These are phyloP conservation scores for Andrena chrysosceles DNA, from an alignment of 2,888 invertebrate genomes.

Conservation along the genomic window DNA sequence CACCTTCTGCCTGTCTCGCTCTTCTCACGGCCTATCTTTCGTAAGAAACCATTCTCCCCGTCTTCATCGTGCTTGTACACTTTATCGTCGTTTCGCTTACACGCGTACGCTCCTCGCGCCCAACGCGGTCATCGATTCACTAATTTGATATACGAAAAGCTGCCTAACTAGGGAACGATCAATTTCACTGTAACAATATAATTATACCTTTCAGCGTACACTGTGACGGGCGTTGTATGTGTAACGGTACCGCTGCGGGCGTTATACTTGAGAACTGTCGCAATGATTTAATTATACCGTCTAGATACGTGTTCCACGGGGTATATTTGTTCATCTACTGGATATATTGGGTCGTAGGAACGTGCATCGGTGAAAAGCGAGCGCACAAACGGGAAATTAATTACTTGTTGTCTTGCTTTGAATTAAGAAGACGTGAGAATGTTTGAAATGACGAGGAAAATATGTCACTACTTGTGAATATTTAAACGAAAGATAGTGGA, in stretches of 20 bases:
- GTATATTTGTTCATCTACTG: background rate
- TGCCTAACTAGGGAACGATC: constrained; percentile 54
- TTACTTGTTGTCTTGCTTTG: too few relatives aligned
- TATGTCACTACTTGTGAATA: too few relatives aligned
- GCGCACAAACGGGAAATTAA: background rate
- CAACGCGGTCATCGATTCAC: constrained; percentile 59
- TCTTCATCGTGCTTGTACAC: constrained; percentile 56
- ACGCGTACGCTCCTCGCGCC: constrained; percentile 54
- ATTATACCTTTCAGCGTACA: constrained; percentile 37
- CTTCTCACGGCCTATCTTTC: constrained; percentile 40
- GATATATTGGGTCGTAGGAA: constrained; percentile 1
- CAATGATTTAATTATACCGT: constrained; percentile 34
- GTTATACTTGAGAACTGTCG: constrained; percentile 2
- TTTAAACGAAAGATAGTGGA: too few relatives aligned
- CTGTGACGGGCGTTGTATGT: constrained; percentile 6
- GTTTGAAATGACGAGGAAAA: too few relatives aligned
- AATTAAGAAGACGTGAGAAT: too few relatives aligned
- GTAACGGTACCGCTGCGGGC: background rate
- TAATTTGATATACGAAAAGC: constrained; percentile 72
- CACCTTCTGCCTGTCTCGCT: constrained; percentile 19
- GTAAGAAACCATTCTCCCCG: constrained; percentile 50
- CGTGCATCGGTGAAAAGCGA: constrained; percentile 13
- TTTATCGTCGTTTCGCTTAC: constrained; percentile 69
- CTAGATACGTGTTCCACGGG: background rate
- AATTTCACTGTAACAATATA: constrained; percentile 46